Base-by-base conservation (phyloP, 2,113 vertebrate genomes). In the Miniopterus natalensis region DNA sequence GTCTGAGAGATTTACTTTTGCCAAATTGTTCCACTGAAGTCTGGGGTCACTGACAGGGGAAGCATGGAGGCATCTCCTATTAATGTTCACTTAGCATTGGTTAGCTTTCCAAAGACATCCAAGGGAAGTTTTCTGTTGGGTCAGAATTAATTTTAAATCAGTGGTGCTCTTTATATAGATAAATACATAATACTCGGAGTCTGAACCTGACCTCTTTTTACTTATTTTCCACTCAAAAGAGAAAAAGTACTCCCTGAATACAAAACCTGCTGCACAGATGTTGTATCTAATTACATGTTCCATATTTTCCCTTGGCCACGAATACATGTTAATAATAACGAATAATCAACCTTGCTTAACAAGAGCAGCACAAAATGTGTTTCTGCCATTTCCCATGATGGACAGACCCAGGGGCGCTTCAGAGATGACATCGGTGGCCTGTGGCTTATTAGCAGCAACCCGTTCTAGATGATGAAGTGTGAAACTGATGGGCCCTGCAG, bases 321-420 rank as follows among this genome's bases (percentile, higher is more conserved):
- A 94, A 95, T 95, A 65, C 70, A 83, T 81, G 89, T 94, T 94
- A 84, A 66, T 95, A 94, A 79, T 91, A 90, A 93, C 90, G 91
- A 97, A 70, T 93, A 74, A 92, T 96, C 86, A 94, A 73, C 45
- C 84, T 93, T 74, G n/a, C 91, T 94, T 95, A 97, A 63, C 59
- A 75, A 61, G 53, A 88, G 7, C 61, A 71, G 21, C 74, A 42
- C 71, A 83, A 51, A 79, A 92, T 63, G n/a, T 83, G 78, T 83
- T 85, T 85, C 63, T 94, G 49, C 59, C 63, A 8, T 93, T 80
- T 88, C 53, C n/a, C 75, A 18, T 77, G 79, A 51, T 42, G 40
- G 40, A 51, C 14, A 73, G 81, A 91, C 51, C 29, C 55, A 63
- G 15, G 61, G 36, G 18, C 71, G 36, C 42, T 63, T 94, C 89